Percentiles rank a stretch among this genome's conserved stretches.
phyloP scores from a whole-genome alignment of 1,140 invertebrate genomes.

The Portunus trituberculatus region DNA sequence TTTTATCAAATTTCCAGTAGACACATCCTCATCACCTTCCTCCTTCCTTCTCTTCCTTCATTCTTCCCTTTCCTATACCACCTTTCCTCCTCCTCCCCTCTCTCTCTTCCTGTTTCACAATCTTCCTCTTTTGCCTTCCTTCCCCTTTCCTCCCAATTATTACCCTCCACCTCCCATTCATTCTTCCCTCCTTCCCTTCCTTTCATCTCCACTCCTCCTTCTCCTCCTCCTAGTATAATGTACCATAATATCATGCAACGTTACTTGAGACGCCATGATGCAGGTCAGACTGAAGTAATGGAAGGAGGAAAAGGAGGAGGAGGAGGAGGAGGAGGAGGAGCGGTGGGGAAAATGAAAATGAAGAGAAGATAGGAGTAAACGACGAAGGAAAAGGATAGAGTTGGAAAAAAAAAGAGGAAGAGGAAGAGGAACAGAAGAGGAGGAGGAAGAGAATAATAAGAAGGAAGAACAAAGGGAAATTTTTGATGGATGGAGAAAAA shows the following conservation, averaged over 20 bases:
- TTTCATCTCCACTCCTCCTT: background rate
- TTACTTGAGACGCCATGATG: background rate
- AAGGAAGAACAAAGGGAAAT: too few relatives aligned
- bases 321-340: conserved; percentile 27
- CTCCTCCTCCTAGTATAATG: background rate
- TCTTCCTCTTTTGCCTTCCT: conserved; percentile 20
- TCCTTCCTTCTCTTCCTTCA: background rate
- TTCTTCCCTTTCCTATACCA: background rate
- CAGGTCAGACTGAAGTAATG: background rate
- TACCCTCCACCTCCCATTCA: background rate
- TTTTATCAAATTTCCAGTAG: background rate
- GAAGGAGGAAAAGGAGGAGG: background rate
- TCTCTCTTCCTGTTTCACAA: background rate
- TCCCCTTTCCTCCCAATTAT: background rate
- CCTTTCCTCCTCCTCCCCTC: background rate
- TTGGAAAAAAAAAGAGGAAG: too few relatives aligned
- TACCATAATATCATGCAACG: background rate
- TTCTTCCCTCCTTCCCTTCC: background rate
- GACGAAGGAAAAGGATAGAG: too few relatives aligned
- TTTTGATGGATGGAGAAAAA: too few relatives aligned
- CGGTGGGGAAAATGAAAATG: too few relatives aligned
- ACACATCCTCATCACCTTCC: background rate
- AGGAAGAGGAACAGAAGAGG: too few relatives aligned
- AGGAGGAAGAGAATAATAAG: too few relatives aligned
- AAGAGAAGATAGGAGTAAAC: too few relatives aligned